Evolutionary conservation across 2,113 vertebrate genomes (phyloP), one percentile per base, ranked within the genome.

Genomic region (Hippocampus mohnikei): DNA sequence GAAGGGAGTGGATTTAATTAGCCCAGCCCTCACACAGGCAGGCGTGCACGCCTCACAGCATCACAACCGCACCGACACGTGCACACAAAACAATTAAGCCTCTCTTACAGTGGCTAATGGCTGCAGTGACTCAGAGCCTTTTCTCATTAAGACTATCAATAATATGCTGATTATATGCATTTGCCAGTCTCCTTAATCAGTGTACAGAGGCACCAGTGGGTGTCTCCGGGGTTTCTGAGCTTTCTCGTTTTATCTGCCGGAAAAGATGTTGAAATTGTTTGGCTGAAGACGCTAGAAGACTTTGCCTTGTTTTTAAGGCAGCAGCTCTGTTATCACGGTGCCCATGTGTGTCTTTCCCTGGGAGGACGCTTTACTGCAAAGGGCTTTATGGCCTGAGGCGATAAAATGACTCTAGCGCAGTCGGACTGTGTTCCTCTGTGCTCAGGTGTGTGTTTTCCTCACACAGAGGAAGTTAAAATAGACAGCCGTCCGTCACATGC

Each of bases 1-100:
- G 77, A 86, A 91, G 88, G 83, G 84, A 88, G 88, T 86, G 82
- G 87, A 90, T 92, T 92, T 92, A 90, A 92, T 92, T 92, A 92
- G 84, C 91, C 67, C 73, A 69, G 85, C 89, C 80, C 83, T 81
- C 74, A 70, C 81, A 37, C 42, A 55, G 71, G 65, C 75, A 73
- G 52, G 60, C 10, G 78, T 71, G 77, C 72, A 7, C 59, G 5
- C 52, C 50, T 1, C 42, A 23, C 72, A 73, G 75, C 77, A 72
- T 53, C 81, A 80, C 79, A 77, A 61, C 33, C 15, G 48, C 67
- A 41, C 63, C 20, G n/a, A 20, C 77, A 0, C 25, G 40, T 83
- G 78, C 88, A 78, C 84, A 86, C 82, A 87, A 92, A 91, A 92
- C 88, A 91, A 92, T 92, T 90, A 92, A 84, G 85, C 79, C 84